phyloP scores from a whole-genome alignment of 2,797 vertebrate species.

The Arrhamphus sclerolepis region DNA sequence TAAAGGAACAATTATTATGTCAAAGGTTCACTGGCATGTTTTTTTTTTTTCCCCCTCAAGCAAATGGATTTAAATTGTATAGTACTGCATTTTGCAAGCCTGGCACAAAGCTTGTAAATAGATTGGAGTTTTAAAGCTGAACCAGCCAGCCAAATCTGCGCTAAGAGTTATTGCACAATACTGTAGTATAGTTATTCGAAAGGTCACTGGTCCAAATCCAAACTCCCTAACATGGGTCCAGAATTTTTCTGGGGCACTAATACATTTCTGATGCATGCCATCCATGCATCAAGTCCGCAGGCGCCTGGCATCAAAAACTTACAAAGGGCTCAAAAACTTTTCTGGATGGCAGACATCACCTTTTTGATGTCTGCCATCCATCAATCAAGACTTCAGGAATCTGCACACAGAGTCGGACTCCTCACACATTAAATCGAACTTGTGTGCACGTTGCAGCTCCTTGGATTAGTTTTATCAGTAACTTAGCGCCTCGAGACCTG shows the following conservation, averaged over 20 bases:
- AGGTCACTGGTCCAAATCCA: slow-evolving; percentile 16
- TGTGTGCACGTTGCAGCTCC: background rate
- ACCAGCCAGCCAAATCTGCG: background rate
- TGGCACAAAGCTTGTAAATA: slow-evolving; percentile 17
- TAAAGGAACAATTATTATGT: slow-evolving; percentile 6
- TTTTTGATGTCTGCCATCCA: no score
- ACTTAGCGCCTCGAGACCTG: background rate
- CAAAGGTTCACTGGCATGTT: background rate
- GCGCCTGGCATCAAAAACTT: no score
- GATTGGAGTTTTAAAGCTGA: slow-evolving; percentile 21
- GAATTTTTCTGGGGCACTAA: no score
- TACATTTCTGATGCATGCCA: no score
- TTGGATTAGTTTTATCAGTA: slow-evolving; percentile 4
- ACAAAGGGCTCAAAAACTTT: no score
- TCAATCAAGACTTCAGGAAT: background rate
- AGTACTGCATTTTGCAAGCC: slow-evolving; percentile 13
- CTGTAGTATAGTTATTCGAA: background rate
- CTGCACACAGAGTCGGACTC: background rate
- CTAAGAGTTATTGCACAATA: slow-evolving; percentile 21
- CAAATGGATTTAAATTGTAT: slow-evolving; percentile 18
- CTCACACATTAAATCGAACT: background rate
- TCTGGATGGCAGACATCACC: no score
- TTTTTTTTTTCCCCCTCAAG: slow-evolving; percentile 15
- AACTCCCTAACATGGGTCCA: no score
- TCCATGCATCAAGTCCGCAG: no score